Base-by-base conservation (phyloP, 2,113 vertebrate genomes). In the Sebastes fasciatus region DNA sequence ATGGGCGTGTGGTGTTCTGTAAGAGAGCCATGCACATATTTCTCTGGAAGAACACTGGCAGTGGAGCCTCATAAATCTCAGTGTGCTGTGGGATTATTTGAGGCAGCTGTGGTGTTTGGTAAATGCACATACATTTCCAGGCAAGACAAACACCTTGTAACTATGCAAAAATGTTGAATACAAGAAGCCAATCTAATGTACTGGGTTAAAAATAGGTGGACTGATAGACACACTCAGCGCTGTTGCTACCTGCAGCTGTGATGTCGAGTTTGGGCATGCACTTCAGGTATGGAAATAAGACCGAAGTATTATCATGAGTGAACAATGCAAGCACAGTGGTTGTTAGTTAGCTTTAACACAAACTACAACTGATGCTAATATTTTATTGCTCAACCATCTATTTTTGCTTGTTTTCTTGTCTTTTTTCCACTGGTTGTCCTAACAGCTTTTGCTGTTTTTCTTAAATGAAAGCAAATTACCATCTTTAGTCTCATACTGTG, bases 231-330 rank as follows among this genome's bases (percentile, higher is more conserved):
- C 3, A 8, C 62, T 82, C 9, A n/a, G 69, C 1, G 4, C 61
- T 80, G 72, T 78, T 81, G 79, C 75, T 90, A 21, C 88, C 74
- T 82, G 88, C 61, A 80, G 83, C 55, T 79, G 51, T 58, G 10
- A 26, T 68, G 72, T 93, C 90, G 14, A 88, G 93, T 94, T 90
- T 80, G 79, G 88, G 48, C 93, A 84, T 83, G 93, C 52, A 85
- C 64, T 17, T 42, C 73, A 90, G 84, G 73, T 89, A 89, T 86
- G 88, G 72, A 90, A 89, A 88, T 91, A 49, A 88, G 84, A 54
- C 74, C 66, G 17, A 46, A 49, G 55, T 21, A 34, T 87, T 86
- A 84, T 89, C 88, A 46, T 71, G 81, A 79, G 57, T 64, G 79
- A 88, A 70, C 74, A 71, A 82, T 58, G 51, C 2, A 46, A 64